Evolutionary conservation across 1,140 invertebrate genomes (phyloP), one percentile per base, ranked within the genome.

Genomic region (Trialeurodes vaporariorum): DNA sequence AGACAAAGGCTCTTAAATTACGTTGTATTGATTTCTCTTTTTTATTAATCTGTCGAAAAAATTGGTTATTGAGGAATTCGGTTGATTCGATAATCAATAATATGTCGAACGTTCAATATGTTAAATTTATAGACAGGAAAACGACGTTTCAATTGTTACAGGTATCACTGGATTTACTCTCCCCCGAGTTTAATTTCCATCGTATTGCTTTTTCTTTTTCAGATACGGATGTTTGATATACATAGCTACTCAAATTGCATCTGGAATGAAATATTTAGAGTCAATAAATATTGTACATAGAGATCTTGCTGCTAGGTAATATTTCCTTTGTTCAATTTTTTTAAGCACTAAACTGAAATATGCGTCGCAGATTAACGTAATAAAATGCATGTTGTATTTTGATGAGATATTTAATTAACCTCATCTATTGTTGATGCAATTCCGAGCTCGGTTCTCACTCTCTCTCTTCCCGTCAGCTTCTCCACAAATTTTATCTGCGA

Each of bases 191-290:
- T n/a, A n/a, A n/a, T n/a, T 21, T 24, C 27, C 26, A 21, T 25
- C 63, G 11, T 64, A 13, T 13, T 62, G 12, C 63, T 26, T 34
- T 22, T 64, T 25, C 63, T 27, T 2, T 34, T 64, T 22, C 23
- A 21, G 17, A 9, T 64, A n/a, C 22, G 87, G 85, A 65, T 87
- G 85, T 78, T 82, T 91, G 70, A 85, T 93, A 66, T 91, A 87
- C 79, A 86, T 94, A 77, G 86, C 89, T 61, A 87, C 86, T 59
- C 91, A 94, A 81, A 90, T 93, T 70, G 88, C 91, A 49, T 90
- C 88, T 23, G 92, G 90, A 67, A 93, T 94, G 91, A 91, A 88
- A 75, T 91, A 90, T 75, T 81, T 92, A 72, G 89, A 91, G 77
- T 85, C 83, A 65, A 80, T 88, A 73, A 87, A 89, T 69, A 82